phyloP scores from a whole-genome alignment of 2,888 invertebrate genomes.

The Neoaliturus tenellus region DNA sequence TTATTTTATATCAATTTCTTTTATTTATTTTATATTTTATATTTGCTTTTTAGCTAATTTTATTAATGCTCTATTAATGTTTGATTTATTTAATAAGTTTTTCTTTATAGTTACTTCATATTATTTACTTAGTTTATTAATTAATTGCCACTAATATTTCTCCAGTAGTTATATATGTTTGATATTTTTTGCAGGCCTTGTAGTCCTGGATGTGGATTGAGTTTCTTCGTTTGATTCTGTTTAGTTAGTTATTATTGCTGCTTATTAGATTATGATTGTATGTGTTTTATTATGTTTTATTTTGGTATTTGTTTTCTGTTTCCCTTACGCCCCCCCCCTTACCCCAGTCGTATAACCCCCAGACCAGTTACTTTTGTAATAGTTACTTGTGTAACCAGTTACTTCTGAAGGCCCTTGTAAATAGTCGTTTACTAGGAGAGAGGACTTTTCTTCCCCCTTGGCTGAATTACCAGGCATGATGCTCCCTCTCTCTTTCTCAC shows the following conservation, averaged over 20 bases:
- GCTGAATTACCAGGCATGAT: slow-evolving; percentile 47
- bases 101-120: no score
- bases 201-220: slow-evolving; percentile 39
- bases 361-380: no score
- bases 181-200: slow-evolving; percentile 23
- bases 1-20: no score
- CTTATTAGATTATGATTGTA: slow-evolving; percentile 42
- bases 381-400: no score
- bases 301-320: background rate
- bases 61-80: no score
- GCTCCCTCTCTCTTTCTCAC: slow-evolving; percentile 49
- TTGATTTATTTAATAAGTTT: no score
- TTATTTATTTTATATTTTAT: no score
- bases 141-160: slow-evolving; percentile 43
- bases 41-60: background rate
- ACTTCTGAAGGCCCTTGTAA: slow-evolving; percentile 10
- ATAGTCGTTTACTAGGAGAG: slow-evolving; percentile 43
- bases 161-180: slow-evolving; percentile 23
- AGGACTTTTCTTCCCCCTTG: slow-evolving; percentile 36
- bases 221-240: slow-evolving; percentile 51
- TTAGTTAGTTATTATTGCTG: slow-evolving; percentile 45
- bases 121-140: no score
- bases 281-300: slow-evolving; percentile 46
- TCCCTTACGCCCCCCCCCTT: background rate
- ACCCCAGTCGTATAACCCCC: no score